These are phyloP conservation scores for Sycobia sp. DNA, from an alignment of 1,140 invertebrate species.

Conservation along the genomic window DNA sequence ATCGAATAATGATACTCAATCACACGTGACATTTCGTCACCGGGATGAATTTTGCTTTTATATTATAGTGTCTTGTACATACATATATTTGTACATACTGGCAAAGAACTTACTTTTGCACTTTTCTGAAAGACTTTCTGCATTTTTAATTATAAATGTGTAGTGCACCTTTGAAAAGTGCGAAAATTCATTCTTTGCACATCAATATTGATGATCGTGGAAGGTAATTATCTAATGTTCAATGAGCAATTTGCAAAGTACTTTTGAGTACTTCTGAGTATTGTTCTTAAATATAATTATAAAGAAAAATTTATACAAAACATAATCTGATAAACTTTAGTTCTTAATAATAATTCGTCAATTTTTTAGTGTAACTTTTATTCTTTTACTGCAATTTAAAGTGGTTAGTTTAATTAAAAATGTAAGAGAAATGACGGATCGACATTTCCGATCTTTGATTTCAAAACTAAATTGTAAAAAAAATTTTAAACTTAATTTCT, in stretches of 20 bases:
- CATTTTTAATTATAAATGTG: background rate
- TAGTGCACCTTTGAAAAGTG: background rate
- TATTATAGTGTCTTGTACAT: conserved; percentile 41
- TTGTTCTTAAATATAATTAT: conserved; percentile 13
- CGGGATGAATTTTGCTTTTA: conserved; percentile 34
- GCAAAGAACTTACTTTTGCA: conserved; percentile 8
- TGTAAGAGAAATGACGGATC: background rate
- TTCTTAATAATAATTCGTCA: conserved; percentile 2
- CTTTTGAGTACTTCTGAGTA: conserved; percentile 7
- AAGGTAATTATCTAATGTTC: conserved; percentile 16
- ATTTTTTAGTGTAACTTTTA: background rate
- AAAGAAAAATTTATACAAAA: conserved; percentile 4
- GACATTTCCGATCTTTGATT: background rate
- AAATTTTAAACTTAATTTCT: no score
- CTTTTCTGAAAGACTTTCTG: background rate
- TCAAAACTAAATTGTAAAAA: no score
- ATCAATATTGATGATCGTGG: conserved; percentile 18
- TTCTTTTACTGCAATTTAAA: conserved; percentile 4
- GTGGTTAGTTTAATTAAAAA: conserved; percentile 8
- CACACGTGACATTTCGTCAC: conserved; percentile 5
- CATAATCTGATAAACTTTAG: conserved; percentile 9
- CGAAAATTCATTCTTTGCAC: conserved; percentile 18
- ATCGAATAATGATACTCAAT: conserved; percentile 26
- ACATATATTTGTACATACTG: conserved; percentile 33
- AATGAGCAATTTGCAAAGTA: conserved; percentile 6